Evolutionary conservation across 2,888 invertebrate species (phyloP).

Genomic region (Trichopoda pennipes): DNA sequence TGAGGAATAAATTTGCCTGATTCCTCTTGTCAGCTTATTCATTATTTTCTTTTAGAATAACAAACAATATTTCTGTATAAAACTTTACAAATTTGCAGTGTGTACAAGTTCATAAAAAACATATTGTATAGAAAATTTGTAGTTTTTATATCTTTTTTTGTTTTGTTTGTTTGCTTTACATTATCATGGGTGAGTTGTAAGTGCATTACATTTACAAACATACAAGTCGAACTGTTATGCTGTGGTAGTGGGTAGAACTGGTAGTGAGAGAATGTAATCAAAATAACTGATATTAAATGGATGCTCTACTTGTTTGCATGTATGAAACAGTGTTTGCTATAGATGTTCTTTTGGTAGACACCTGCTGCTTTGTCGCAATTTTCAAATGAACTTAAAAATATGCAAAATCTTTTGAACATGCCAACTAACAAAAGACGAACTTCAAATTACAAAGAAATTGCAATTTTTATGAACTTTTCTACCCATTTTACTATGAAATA

Average conservation of each 20-base stretch:
- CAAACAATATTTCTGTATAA: constrained; percentile 32
- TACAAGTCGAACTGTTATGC: constrained; percentile 20
- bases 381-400: constrained; percentile 38
- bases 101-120: constrained; percentile 33
- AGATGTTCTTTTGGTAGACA: constrained; percentile 47
- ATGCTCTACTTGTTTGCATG: background rate
- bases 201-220: constrained; percentile 19
- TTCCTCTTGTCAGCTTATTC: constrained; percentile 19
- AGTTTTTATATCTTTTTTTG: too few species aligned
- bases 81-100: constrained; percentile 46
- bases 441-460: constrained; percentile 27
- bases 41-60: constrained; percentile 41
- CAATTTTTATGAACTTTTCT: constrained; percentile 17
- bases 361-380: constrained; percentile 58
- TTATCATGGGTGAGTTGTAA: constrained; percentile 18
- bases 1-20: constrained; percentile 13
- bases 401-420: constrained; percentile 19
- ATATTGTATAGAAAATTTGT: constrained; percentile 16
- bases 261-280: constrained; percentile 9
- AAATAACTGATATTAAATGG: constrained; percentile 30
- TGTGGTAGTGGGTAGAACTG: background rate
- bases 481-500: constrained; percentile 18
- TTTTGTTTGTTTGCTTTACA: background rate
- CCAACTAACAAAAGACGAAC: constrained; percentile 16
- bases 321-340: background rate